Percentiles rank a stretch among this genome's conserved stretches.
Conservation (phyloP, 1,140 invertebrate genomes). For the Aporrectodea caliginosa region DNA sequence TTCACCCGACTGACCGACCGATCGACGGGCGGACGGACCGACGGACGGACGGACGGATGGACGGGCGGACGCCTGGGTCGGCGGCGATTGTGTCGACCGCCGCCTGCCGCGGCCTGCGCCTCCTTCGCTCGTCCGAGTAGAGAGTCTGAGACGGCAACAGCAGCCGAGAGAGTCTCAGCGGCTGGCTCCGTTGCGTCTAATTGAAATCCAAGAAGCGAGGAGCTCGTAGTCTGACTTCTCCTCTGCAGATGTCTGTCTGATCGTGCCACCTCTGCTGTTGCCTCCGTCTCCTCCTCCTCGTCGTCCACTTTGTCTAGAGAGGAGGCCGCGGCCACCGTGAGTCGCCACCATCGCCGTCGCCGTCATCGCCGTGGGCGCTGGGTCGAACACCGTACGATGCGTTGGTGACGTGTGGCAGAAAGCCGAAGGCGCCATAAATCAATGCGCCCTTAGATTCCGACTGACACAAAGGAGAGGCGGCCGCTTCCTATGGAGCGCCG, state of each 20-base stretch:
- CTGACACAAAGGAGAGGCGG: background rate
- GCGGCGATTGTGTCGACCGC: background rate
- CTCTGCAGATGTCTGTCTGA: no score
- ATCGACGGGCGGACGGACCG: background rate
- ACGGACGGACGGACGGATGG: background rate
- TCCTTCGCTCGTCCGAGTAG: background rate
- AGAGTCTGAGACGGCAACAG: no score
- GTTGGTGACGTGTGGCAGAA: background rate
- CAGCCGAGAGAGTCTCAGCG: no score
- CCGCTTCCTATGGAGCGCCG: background rate
- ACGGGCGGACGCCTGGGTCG: background rate
- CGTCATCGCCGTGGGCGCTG: background rate
- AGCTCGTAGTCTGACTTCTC: no score
- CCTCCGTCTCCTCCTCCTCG: no score
- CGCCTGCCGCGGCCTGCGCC: background rate
- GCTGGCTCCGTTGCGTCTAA: background rate
- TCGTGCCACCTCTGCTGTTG: no score
- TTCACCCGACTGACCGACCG: background rate
- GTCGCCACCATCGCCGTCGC: background rate
- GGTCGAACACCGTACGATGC: background rate
- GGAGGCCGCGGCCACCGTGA: no score
- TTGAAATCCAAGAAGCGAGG: background rate
- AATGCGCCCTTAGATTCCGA: background rate
- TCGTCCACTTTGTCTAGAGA: background rate
- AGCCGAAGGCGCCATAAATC: background rate